A percentile compares a stretch with the other conserved stretches of the same genome.
These are phyloP conservation scores for Bombylius discolor DNA, from an alignment of 2,888 invertebrate genomes.

Conservation along the genomic window DNA sequence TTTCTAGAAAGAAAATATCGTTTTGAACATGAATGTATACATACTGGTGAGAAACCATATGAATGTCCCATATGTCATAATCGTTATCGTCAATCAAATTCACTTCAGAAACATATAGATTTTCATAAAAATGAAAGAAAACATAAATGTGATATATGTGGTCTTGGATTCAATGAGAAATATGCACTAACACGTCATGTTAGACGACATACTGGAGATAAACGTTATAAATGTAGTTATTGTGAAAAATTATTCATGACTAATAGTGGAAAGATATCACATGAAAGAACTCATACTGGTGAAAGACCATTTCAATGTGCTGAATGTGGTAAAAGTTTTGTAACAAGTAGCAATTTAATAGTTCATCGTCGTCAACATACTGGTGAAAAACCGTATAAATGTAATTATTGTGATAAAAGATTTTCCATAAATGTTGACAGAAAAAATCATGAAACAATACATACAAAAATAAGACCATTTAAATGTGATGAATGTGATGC, in stretches of 20 bases:
- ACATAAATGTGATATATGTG: background rate
- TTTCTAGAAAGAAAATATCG: too few relatives aligned
- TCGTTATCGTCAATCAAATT: background rate
- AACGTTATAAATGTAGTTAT: background rate
- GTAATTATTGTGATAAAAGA: too few relatives aligned
- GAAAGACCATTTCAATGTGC: background rate
- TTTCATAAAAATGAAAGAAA: background rate
- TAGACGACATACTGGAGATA: background rate
- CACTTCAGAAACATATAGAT: background rate
- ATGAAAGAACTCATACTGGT: too few relatives aligned
- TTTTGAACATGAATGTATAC: too few relatives aligned
- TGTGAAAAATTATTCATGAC: background rate
- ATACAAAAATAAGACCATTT: background rate
- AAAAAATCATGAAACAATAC: background rate
- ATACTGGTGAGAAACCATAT: background rate
- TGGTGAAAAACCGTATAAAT: too few relatives aligned
- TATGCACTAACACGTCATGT: background rate
- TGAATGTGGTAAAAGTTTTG: too few relatives aligned
- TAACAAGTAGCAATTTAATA: too few relatives aligned
- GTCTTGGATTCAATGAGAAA: background rate
- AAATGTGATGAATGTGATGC: background rate
- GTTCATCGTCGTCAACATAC: too few relatives aligned
- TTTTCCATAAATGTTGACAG: too few relatives aligned
- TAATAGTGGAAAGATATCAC: background rate
- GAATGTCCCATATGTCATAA: background rate